Evolutionary conservation across 2,888 invertebrate species (phyloP), one percentile per base, ranked within the genome.

Genomic region (Criorhina ranunculi): DNA sequence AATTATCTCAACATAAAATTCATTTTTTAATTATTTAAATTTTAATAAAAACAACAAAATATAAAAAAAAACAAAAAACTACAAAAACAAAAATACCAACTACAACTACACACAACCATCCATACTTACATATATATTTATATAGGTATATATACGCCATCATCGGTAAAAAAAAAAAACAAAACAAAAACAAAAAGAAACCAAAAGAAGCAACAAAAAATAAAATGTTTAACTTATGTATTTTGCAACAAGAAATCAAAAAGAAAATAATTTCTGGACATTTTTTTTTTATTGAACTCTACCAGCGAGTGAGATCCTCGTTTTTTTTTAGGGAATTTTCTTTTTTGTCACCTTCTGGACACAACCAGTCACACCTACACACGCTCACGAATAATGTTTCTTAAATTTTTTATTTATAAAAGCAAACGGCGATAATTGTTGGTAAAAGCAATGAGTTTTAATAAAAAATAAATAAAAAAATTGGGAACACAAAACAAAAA

Each of bases 11-110:
- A 80, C 64, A 80, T 60, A 78, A 24, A 85, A 64, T 67, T 83
- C 78, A 83, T 85, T 85, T 85, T 85, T 80, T 85, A 80, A 85
- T 85, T 85, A 85, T 85, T 85, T 85, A 80, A 85, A 79, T 83
- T 82, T 82, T 77, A 78, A 83, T 69, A 79, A 78, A 83, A 78
- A 53, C 35, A 76, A 40, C 29, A 51, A 76, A 81, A 57, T 19
- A 24, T 24, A 70, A 42, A 37, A 69, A 69, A 42, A 76, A 76
- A 70, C 35, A 37, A 69, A 69, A 42, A 76, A 76, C 37, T 60
- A 44, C 17, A 57, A 19, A 79, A 67, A 81, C 55, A 72, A 42
- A 55, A 72, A 37, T 62, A 60, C 60, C 66, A 81, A 69, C 49
- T 42, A 77, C 69, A 76, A 66, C 76, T 49, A 76, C 70, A 72